Evolutionary conservation across 1,140 invertebrate genomes (phyloP), one percentile per base, ranked within the genome.

Genomic region (Kradibia gibbosae): DNA sequence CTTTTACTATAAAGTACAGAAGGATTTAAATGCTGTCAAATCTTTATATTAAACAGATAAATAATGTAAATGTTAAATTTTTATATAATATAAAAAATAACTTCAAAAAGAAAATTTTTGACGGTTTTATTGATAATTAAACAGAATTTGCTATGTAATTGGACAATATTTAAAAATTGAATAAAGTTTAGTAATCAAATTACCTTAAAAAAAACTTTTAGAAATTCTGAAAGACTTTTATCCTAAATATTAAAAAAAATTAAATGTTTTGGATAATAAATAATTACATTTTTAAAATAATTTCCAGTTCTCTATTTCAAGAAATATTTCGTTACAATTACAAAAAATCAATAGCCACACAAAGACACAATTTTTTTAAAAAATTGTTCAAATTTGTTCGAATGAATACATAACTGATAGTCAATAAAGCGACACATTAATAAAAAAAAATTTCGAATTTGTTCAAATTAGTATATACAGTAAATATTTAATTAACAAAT

Each of bases 361-460:
- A 11, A 60, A 25, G n/a, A 25, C 5, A n/a, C 22, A 28, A 31
- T n/a, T n/a, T 15, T 31, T 70, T 79, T 57, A 71, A 79, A 71
- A 79, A 57, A 45, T 70, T 78, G n/a, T 42, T 72, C 48, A 60
- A 81, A 60, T 67, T 70, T 67, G 5, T 67, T 55, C n/a, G 39
- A 70, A 71, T 75, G 73, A 53, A 67, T 71, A 53, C 60, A 73
- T 62, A 77, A 39, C 20, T 55, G n/a, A 55, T 50, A 67, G 22
- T 62, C 73, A 42, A 70, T 70, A n/a, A n/a, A n/a, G n/a, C n/a
- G n/a, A n/a, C n/a, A n/a, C n/a, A n/a, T n/a, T n/a, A n/a, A n/a
- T n/a, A n/a, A n/a, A n/a, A n/a, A 48, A 48, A 48, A 48, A 48
- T 7, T 48, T 48, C 45, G 45, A 48, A 48, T n/a, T n/a, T n/a